These are phyloP conservation scores for Tichodroma muraria DNA, from an alignment of 2,113 vertebrate species.

Conservation along the genomic window DNA sequence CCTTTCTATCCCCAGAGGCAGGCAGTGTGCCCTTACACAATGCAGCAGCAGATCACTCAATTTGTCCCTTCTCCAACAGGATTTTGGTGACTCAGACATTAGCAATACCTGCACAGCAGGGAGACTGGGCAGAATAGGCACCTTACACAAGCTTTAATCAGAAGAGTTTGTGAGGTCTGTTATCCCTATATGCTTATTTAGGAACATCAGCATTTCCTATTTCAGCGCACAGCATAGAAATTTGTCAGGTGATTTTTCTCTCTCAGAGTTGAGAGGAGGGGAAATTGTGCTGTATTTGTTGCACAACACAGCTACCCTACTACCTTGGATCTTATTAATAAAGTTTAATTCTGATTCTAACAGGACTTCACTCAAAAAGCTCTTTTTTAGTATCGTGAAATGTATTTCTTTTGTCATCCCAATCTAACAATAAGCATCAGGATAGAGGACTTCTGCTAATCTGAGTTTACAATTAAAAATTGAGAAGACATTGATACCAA, in stretches of 20 bases:
- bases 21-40: background rate
- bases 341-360: background rate
- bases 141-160: background rate
- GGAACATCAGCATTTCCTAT: background rate
- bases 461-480: background rate
- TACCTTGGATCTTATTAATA: background rate
- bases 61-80: background rate
- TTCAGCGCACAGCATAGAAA: background rate
- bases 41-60: background rate
- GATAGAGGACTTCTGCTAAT: background rate
- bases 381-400: background rate
- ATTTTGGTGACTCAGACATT: background rate
- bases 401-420: background rate
- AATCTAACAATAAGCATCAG: background rate
- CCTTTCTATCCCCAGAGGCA: background rate
- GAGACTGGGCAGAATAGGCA: background rate
- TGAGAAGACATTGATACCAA: background rate
- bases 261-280: background rate
- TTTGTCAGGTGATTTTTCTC: background rate
- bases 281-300: background rate
- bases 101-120: background rate
- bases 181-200: background rate
- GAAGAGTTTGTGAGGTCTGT: background rate
- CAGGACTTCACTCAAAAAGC: background rate
- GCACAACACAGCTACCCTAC: background rate